Base-by-base conservation (phyloP, 30 jellyfish, hydroid and myxozoan species). In the Chrysaora quinquecirrha region DNA sequence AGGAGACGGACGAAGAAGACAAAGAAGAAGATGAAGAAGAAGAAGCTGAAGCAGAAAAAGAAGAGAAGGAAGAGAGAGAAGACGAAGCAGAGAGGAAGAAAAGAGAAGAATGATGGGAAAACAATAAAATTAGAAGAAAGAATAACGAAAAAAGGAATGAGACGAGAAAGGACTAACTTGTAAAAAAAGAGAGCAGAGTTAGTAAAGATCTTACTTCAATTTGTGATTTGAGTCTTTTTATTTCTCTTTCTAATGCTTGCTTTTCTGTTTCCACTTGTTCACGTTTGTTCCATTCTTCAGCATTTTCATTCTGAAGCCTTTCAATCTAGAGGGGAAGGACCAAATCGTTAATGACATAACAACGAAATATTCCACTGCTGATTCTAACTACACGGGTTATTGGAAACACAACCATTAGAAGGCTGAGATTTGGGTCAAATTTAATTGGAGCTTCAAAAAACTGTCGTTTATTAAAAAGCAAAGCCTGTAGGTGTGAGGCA, bases 241-340 rank as follows among this genome's bases (percentile, higher is more conserved):
- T 47, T 71, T 81, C 95, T 52, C 97, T 64, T 65, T 83, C 89
- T 22, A 89, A 22, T 16, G 75, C 35, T 34, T 34, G 28, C 34
- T 61, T 75, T 21, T 83, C 91, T 2, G 89, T 89, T 83, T 89
- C 97, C 16, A 71, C 84, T 76, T 89, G 92, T 64, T 89, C 97
- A 28, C 97, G 83, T 76, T 64, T 82, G 52, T 68, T 61, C 97
- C 97, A 89, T 35, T 89, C 97, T 6, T 82, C 80, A 1, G 90
- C 89, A 76, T 89, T 89, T 64, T 89, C 97, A 21, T 73, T 73
- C 34, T 89, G 97, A 31, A 89, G 81, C 54, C 95, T 62, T 60
- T 83, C 95, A 34, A 89, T 82, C 97, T 89, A 58, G 18, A 32
- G 22, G 23, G n/a, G n/a, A 60, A 25, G 54, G 12, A 65, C 10